phyloP scores from a whole-genome alignment of 2,888 invertebrate genomes.

The Hymenopus coronatus region DNA sequence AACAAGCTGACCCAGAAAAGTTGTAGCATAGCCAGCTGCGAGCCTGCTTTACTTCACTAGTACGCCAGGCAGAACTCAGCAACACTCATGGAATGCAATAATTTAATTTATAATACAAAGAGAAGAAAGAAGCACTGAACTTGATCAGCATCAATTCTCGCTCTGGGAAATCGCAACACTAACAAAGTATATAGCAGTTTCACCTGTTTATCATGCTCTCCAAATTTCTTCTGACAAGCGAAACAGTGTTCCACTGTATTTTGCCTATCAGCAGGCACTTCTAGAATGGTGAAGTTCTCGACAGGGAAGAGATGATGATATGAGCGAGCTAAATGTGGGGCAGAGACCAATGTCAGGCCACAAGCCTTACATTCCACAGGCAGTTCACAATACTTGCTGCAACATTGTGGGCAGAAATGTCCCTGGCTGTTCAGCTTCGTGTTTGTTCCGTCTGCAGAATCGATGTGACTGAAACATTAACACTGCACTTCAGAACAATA shows the following conservation, averaged over 20 bases:
- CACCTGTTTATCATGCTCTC: conserved; percentile 70
- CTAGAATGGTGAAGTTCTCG: conserved; percentile 74
- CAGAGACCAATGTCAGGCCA: conserved; percentile 92
- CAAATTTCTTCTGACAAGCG: conserved; percentile 70
- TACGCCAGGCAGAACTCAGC: no score
- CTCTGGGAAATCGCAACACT: no score
- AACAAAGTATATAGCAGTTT: no score
- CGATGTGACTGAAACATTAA: conserved; percentile 69
- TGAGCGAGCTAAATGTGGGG: conserved; percentile 95
- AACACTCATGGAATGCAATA: no score
- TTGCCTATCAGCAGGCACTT: conserved; percentile 21
- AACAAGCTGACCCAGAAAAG: no score
- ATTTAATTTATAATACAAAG: no score
- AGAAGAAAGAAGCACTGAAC: no score
- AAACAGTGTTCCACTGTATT: conserved; percentile 64
- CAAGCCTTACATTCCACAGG: conserved; percentile 97
- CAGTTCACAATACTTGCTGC: conserved; percentile 95
- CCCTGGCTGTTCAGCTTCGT: conserved; percentile 71
- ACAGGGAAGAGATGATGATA: conserved; percentile 97
- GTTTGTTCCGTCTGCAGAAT: conserved; percentile 57
- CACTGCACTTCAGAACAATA: no score
- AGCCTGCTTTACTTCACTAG: no score
- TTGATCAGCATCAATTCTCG: no score
- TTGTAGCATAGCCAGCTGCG: no score
- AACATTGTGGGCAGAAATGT: conserved; percentile 92